phyloP scores from a whole-genome alignment of 2,888 invertebrate species.

The Catocala sponsa region DNA sequence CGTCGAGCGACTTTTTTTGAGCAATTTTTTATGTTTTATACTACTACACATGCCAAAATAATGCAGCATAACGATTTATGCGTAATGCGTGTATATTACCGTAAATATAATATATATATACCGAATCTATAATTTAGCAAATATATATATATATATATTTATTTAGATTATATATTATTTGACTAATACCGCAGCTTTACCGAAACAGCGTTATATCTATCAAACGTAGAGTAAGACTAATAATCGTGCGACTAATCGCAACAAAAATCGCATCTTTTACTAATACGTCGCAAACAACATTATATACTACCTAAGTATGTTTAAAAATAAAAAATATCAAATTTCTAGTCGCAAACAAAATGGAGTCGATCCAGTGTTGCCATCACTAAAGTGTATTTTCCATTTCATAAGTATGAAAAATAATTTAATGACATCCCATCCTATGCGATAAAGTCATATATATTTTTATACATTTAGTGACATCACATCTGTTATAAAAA shows the following conservation, averaged over 20 bases:
- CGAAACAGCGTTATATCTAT: conserved; percentile 20
- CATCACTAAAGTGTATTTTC: conserved; percentile 19
- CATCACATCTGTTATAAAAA: conserved; percentile 1
- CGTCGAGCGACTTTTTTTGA: conserved; percentile 35
- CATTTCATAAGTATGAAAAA: conserved; percentile 27
- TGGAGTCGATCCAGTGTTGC: conserved; percentile 21
- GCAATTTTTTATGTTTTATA: conserved; percentile 33
- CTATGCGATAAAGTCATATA: no score
- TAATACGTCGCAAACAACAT: conserved; percentile 32
- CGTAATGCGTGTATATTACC: conserved; percentile 7
- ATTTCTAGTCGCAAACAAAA: conserved; percentile 24
- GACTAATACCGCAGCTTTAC: not conserved
- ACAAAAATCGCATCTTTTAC: conserved; percentile 23
- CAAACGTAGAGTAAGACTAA: conserved; percentile 27
- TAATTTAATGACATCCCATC: conserved; percentile 13
- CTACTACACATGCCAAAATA: conserved; percentile 19
- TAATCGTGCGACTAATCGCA: conserved; percentile 41
- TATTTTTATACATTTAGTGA: conserved; percentile 5
- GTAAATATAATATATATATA: no score
- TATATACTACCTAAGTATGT: conserved; percentile 50
- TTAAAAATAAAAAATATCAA: conserved; percentile 49
- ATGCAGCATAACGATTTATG: conserved; percentile 1
- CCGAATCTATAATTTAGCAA: conserved; percentile 19
- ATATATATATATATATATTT: no score
- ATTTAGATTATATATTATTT: not conserved